These are phyloP conservation scores for Tetragonula clypearis DNA, from an alignment of 1,140 invertebrate genomes.

Conservation along the genomic window DNA sequence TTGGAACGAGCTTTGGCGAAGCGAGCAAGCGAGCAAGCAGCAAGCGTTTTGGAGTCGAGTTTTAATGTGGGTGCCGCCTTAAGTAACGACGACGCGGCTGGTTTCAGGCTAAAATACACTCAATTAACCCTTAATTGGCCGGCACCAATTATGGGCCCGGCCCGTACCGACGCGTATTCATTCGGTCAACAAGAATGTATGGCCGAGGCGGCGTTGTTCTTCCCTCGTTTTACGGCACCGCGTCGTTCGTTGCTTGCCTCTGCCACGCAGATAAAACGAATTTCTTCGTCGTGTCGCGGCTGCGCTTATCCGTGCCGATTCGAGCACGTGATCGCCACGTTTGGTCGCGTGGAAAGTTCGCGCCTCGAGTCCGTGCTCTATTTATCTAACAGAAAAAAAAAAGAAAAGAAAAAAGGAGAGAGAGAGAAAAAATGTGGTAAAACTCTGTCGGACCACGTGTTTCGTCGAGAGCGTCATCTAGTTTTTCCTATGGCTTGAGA, in stretches of 20 bases:
- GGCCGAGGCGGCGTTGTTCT: constrained; percentile 46
- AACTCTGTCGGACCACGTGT: not conserved
- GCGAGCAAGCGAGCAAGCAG: not conserved
- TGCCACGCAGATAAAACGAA: constrained; percentile 39
- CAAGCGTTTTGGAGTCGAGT: constrained; percentile 1
- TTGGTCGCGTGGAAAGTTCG: constrained; percentile 27
- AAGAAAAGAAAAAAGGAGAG: too few relatives aligned
- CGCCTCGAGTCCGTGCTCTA: not conserved
- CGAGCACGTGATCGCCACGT: constrained; percentile 36
- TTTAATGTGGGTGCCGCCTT: constrained; percentile 57
- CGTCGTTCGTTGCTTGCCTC: not conserved
- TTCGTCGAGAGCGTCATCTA: not conserved
- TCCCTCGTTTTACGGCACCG: constrained; percentile 57
- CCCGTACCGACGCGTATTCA: constrained; percentile 65
- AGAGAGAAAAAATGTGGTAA: not conserved
- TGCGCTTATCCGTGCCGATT: constrained; percentile 21
- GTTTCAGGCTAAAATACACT: constrained; percentile 67
- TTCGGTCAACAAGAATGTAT: constrained; percentile 69
- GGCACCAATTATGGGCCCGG: constrained; percentile 62
- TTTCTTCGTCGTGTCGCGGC: constrained; percentile 16
- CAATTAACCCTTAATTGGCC: constrained; percentile 69
- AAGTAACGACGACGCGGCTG: constrained; percentile 62
- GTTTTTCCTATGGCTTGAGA: too few relatives aligned
- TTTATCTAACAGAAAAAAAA: not conserved
- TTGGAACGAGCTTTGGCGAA: constrained; percentile 3